phyloP scores from a whole-genome alignment of 2,888 invertebrate species.

The Phlogophora meticulosa region DNA sequence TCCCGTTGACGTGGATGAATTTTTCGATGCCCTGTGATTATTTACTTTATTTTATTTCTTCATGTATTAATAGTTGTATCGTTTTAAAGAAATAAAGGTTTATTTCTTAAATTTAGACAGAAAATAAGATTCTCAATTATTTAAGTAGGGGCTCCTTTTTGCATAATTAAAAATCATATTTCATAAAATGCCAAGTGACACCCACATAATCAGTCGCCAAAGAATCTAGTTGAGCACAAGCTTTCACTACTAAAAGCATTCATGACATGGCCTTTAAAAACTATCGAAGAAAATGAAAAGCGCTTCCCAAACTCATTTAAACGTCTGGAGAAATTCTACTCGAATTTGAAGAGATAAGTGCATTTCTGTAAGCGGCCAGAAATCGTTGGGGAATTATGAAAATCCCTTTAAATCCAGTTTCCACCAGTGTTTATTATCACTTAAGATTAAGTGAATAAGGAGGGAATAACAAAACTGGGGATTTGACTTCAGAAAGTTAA shows the following conservation, averaged over 20 bases:
- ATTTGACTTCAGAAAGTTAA: constrained; percentile 28
- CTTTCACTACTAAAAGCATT: neutral
- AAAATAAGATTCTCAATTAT: too few relatives aligned
- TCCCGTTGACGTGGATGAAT: too few relatives aligned
- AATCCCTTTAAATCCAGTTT: constrained; percentile 49
- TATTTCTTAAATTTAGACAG: too few relatives aligned
- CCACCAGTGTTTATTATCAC: constrained; percentile 57
- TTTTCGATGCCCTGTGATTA: too few relatives aligned
- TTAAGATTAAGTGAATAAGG: constrained; percentile 48
- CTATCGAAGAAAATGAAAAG: constrained; percentile 2
- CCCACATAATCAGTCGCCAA: neutral
- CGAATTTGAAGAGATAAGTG: constrained; percentile 29
- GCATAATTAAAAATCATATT: too few relatives aligned
- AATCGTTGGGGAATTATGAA: constrained; percentile 47
- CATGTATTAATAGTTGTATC: too few relatives aligned
- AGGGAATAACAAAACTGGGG: constrained; percentile 36
- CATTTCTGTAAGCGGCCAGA: constrained; percentile 31
- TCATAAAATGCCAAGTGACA: neutral
- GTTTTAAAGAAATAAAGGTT: too few relatives aligned
- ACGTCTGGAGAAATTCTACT: constrained; percentile 13
- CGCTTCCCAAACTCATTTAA: constrained; percentile 29
- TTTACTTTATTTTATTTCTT: too few relatives aligned
- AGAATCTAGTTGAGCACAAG: neutral
- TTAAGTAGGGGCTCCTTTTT: too few relatives aligned
- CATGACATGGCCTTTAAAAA: neutral